Percentiles rank a stretch among this genome's conserved stretches.
phyloP scores from a whole-genome alignment of 1,140 invertebrate species.

The Colletes latitarsis region DNA sequence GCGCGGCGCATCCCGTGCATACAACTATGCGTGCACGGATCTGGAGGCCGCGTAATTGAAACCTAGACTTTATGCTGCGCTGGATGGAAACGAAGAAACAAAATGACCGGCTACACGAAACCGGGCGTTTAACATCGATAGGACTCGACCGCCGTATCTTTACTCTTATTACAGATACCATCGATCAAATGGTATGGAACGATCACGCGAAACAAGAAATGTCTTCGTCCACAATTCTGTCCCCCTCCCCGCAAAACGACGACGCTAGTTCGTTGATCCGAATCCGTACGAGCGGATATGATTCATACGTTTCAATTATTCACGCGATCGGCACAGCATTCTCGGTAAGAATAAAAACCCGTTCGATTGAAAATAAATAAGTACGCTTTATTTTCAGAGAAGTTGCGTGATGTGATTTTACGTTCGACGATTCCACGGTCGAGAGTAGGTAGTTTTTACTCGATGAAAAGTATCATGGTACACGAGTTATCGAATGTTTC shows the following conservation, averaged over 20 bases:
- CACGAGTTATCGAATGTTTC: too few relatives aligned
- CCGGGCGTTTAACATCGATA: conserved; percentile 1
- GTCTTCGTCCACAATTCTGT: conserved; percentile 18
- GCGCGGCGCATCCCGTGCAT: neutral
- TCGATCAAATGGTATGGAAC: conserved; percentile 39
- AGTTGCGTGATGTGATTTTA: neutral
- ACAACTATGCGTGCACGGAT: conserved; percentile 1
- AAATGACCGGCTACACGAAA: conserved; percentile 15
- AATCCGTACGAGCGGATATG: conserved; percentile 23
- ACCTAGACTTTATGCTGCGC: conserved; percentile 2
- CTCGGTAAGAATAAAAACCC: conserved; percentile 27
- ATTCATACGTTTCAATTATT: conserved; percentile 41
- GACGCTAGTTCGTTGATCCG: conserved; percentile 26
- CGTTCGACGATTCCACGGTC: neutral
- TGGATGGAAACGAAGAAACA: conserved; percentile 2
- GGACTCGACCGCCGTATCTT: neutral
- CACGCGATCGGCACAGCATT: conserved; percentile 19
- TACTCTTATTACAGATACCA: conserved; percentile 25
- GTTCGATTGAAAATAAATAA: conserved; percentile 27
- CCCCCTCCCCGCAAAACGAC: too few relatives aligned
- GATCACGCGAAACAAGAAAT: conserved; percentile 36
- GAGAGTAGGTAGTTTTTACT: too few relatives aligned
- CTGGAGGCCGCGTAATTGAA: conserved; percentile 8
- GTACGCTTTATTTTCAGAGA: neutral
- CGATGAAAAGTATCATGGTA: too few relatives aligned